Evolutionary conservation across 1,140 invertebrate genomes (phyloP).

Genomic region (Cotesia chilonis): DNA sequence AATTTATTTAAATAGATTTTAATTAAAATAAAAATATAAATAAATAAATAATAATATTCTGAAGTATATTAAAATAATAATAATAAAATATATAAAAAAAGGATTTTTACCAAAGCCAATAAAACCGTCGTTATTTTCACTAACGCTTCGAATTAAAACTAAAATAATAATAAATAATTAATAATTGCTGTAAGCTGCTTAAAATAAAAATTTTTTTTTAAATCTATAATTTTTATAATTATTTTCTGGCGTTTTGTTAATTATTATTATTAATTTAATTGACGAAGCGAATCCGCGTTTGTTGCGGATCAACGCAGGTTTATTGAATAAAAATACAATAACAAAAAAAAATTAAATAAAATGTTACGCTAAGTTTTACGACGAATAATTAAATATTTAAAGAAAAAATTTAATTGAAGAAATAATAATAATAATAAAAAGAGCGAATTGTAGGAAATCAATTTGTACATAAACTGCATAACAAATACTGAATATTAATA

Average conservation of each 20-base stretch:
- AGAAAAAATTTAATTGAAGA: too few relatives aligned
- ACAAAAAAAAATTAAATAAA: too few relatives aligned
- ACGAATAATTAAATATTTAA: too few relatives aligned
- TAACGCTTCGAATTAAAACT: slow-evolving; percentile 27
- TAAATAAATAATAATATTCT: background rate
- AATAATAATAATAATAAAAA: too few relatives aligned
- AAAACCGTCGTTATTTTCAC: slow-evolving; percentile 33
- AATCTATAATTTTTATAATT: background rate
- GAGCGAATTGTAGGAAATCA: too few relatives aligned
- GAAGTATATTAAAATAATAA: background rate
- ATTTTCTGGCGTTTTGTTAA: background rate
- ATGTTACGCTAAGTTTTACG: too few relatives aligned
- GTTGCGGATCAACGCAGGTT: too few relatives aligned
- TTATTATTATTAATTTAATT: slow-evolving; percentile 1
- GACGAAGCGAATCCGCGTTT: too few relatives aligned
- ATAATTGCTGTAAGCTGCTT: slow-evolving; percentile 20
- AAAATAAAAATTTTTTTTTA: slow-evolving; percentile 25
- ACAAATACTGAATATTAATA: too few relatives aligned
- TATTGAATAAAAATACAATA: too few relatives aligned
- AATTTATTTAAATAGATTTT: background rate
- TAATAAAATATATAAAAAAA: slow-evolving; percentile 4
- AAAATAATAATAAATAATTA: slow-evolving; percentile 20
- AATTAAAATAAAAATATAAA: background rate
- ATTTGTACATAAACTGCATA: too few relatives aligned
- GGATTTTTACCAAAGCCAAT: slow-evolving; percentile 42